Evolutionary conservation across 2,797 vertebrate species (phyloP).

Genomic region (Lagodon rhomboides): DNA sequence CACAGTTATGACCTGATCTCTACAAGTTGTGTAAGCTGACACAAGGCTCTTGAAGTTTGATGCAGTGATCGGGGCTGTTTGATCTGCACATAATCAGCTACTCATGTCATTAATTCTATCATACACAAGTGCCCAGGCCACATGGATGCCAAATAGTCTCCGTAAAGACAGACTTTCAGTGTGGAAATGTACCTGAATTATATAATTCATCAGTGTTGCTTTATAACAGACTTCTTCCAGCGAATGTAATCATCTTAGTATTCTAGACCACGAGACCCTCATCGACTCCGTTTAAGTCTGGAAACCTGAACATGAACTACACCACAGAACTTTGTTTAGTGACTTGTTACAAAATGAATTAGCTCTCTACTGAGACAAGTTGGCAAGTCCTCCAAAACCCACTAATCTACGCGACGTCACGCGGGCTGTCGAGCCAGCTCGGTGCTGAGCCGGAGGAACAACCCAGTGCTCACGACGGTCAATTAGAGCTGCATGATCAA

Average conservation of each 20-base stretch:
- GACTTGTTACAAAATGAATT: slow-evolving; percentile 16
- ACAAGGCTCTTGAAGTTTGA: slow-evolving; percentile 1
- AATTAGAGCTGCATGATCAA: slow-evolving; percentile 78
- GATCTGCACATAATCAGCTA: not conserved
- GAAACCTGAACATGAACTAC: slow-evolving; percentile 33
- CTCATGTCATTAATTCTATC: not conserved
- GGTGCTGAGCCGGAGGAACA: slow-evolving; percentile 48
- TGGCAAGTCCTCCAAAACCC: slow-evolving; percentile 39
- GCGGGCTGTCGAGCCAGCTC: slow-evolving; percentile 59
- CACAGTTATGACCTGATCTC: not conserved
- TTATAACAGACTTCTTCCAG: slow-evolving; percentile 4
- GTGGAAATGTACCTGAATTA: not conserved
- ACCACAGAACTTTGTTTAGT: slow-evolving; percentile 19
- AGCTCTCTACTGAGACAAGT: slow-evolving; percentile 34
- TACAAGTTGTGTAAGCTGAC: not conserved
- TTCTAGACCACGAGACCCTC: slow-evolving; percentile 20
- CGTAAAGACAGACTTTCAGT: no score
- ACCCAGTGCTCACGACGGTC: slow-evolving; percentile 65
- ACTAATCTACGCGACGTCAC: slow-evolving; percentile 54
- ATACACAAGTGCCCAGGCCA: not conserved
- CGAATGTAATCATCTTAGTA: slow-evolving; percentile 27
- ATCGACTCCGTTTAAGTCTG: slow-evolving; percentile 31
- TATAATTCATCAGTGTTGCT: not conserved
- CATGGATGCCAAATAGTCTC: not conserved
- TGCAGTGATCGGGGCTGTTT: not conserved